phyloP scores from a whole-genome alignment of 2,797 vertebrate genomes.

The Helarctos malayanus region DNA sequence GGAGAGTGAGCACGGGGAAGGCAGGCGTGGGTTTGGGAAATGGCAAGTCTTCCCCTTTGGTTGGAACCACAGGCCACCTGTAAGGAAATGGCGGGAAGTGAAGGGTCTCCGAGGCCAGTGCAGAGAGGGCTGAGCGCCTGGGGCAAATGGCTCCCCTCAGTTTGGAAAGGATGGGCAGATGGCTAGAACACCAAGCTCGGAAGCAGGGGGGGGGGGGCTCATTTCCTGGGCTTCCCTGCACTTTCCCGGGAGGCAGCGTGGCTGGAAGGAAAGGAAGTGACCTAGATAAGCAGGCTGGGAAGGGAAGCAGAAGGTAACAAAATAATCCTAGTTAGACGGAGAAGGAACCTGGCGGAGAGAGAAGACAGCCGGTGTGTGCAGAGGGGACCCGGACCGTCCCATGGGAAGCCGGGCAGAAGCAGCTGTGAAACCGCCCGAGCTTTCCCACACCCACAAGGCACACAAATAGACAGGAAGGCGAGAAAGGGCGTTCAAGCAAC shows the following conservation, averaged over 20 bases:
- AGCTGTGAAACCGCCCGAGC: not conserved
- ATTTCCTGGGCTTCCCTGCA: not conserved
- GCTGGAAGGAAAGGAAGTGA: not conserved
- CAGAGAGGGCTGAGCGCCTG: not conserved
- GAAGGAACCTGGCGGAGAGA: not conserved
- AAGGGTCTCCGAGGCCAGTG: not conserved
- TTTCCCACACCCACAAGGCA: constrained; percentile 20
- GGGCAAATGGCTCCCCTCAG: not conserved
- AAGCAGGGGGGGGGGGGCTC: not conserved
- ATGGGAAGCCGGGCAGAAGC: not conserved
- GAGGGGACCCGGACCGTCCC: not conserved
- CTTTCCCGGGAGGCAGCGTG: not conserved
- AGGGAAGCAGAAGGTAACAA: not conserved
- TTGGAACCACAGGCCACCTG: not conserved
- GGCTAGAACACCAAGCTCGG: not conserved
- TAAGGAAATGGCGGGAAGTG: not conserved
- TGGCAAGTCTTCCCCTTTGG: not conserved
- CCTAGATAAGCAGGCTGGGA: not conserved
- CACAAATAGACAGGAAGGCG: not conserved
- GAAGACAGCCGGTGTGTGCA: not conserved
- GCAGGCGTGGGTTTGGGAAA: not conserved
- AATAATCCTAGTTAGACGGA: not conserved
- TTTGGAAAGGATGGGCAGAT: not conserved
- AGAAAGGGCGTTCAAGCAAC: not conserved
- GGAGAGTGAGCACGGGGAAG: not conserved